These are phyloP conservation scores for Cyprinella venusta DNA, from an alignment of 2,797 vertebrate species.

Conservation along the genomic window DNA sequence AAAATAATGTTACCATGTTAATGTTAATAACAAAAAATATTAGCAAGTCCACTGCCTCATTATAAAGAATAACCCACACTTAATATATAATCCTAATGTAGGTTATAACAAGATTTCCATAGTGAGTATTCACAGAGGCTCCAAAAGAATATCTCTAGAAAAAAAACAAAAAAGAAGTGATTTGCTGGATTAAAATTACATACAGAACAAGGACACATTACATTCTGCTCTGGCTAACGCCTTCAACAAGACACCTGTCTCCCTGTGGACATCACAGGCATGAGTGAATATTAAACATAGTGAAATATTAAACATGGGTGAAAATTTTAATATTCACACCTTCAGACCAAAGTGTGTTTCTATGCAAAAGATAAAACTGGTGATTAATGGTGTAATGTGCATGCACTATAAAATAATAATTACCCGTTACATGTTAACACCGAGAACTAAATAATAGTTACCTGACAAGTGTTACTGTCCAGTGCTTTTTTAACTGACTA, in stretches of 20 bases:
- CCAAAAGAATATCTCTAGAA: not conserved
- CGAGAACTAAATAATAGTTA: not conserved
- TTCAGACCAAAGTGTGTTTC: not conserved
- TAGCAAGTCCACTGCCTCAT: not conserved
- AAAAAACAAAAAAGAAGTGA: not conserved
- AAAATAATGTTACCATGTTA: not conserved
- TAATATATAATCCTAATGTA: not conserved
- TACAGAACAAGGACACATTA: not conserved
- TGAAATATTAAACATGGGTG: not conserved
- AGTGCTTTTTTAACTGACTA: not conserved
- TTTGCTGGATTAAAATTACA: conserved; percentile 18
- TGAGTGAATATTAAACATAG: conserved; percentile 7
- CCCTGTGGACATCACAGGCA: conserved; percentile 1
- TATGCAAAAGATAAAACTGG: not conserved
- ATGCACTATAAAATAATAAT: not conserved
- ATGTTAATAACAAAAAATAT: not conserved
- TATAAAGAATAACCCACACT: not conserved
- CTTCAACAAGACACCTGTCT: conserved; percentile 31
- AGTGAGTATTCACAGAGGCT: not conserved
- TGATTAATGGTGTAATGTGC: not conserved
- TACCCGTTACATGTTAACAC: too few species aligned
- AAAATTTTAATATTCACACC: not conserved
- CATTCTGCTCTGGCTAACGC: conserved; percentile 1
- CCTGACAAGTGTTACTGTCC: not conserved
- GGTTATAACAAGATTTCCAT: not conserved